Evolutionary conservation across 2,888 invertebrate species (phyloP).

Genomic region (Poecilobothrus nobilitatus): DNA sequence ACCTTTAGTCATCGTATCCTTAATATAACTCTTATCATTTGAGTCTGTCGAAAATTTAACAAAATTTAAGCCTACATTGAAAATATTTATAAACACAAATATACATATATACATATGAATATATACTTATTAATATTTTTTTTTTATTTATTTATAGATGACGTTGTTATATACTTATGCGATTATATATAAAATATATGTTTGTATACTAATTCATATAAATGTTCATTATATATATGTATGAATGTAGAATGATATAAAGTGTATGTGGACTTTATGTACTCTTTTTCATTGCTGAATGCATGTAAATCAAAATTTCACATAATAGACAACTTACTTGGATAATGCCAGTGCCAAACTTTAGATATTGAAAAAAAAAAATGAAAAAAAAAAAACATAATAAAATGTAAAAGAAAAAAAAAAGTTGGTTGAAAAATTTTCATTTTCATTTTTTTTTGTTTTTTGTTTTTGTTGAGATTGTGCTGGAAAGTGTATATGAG

Average conservation of each 20-base stretch:
- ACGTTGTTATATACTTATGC: not conserved
- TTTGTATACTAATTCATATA: not conserved
- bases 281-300: not conserved
- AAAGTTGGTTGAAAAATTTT: too few relatives aligned
- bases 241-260: not conserved
- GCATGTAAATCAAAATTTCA: conserved; percentile 6
- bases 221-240: too few relatives aligned
- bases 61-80: conserved; percentile 6
- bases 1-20: conserved; percentile 1
- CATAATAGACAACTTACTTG: conserved; percentile 3
- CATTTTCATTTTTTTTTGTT: too few relatives aligned
- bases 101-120: not conserved
- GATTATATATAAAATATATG: not conserved
- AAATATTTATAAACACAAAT: not conserved
- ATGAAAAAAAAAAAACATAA: not conserved
- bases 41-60: conserved; percentile 1
- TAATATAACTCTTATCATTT: not conserved
- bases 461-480: not conserved
- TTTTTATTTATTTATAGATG: not conserved
- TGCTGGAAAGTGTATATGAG: not conserved
- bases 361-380: too few relatives aligned
- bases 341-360: not conserved
- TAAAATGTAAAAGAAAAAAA: too few relatives aligned
- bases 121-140: not conserved
- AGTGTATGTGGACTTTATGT: conserved; percentile 1